Evolutionary conservation across 2,888 invertebrate species (phyloP).

Genomic region (Hemistola chrysoprasaria): DNA sequence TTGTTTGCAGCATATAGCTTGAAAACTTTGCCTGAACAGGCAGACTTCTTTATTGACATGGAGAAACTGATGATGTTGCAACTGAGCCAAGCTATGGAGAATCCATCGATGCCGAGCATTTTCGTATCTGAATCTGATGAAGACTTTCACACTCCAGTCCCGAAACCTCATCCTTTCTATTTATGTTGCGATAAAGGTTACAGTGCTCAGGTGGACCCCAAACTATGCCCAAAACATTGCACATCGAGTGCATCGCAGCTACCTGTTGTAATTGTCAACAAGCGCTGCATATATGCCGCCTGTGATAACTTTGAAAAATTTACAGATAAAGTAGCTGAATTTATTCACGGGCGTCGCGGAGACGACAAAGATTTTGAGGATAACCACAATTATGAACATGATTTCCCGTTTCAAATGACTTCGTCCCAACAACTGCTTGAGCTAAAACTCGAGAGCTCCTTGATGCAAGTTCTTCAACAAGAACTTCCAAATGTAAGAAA

Average conservation of each 20-base stretch:
- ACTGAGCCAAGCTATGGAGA: constrained; percentile 51
- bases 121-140: constrained; percentile 44
- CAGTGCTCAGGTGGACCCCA: constrained; percentile 48
- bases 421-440: constrained; percentile 46
- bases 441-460: constrained; percentile 59
- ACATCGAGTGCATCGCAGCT: constrained; percentile 57
- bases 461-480: constrained; percentile 61
- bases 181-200: constrained; percentile 59
- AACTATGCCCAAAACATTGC: constrained; percentile 57
- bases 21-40: constrained; percentile 60
- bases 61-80: constrained; percentile 70
- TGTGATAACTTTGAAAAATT: constrained; percentile 64
- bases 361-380: constrained; percentile 51
- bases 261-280: constrained; percentile 65
- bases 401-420: constrained; percentile 52
- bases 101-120: constrained; percentile 55
- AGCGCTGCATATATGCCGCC: constrained; percentile 60
- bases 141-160: constrained; percentile 44
- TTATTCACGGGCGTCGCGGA: constrained; percentile 47
- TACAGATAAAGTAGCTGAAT: constrained; percentile 53
- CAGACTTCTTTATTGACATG: constrained; percentile 70
- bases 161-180: constrained; percentile 59
- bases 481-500: constrained; percentile 52
- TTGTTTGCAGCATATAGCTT: constrained; percentile 62
- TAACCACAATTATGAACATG: constrained; percentile 47